Conservation (phyloP, 1,140 invertebrate species). For the Caligus rogercresseyi region DNA sequence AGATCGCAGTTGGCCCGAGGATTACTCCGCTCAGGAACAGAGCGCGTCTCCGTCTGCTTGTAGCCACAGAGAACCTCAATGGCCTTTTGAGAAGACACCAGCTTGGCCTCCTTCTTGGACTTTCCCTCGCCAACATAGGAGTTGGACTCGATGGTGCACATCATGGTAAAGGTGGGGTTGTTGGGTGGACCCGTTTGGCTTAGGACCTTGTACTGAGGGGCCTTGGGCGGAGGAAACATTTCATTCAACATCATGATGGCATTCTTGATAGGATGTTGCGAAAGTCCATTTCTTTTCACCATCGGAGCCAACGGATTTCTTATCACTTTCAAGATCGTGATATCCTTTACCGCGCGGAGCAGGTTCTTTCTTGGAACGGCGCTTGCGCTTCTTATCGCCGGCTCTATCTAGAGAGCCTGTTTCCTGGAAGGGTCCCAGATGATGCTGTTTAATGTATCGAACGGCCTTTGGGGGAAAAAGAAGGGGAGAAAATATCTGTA, state of each 20-base stretch:
- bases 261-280: slow-evolving; percentile 13
- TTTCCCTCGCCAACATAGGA: slow-evolving; percentile 15
- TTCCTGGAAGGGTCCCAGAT: background rate
- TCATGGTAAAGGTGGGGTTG: slow-evolving; percentile 18
- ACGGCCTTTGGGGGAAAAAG: background rate
- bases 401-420: background rate
- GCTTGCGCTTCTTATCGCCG: background rate
- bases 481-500: too few relatives aligned
- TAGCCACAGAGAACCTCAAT: slow-evolving; percentile 8
- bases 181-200: slow-evolving; percentile 16
- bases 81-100: slow-evolving; percentile 11
- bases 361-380: background rate
- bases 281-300: background rate
- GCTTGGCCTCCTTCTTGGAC: slow-evolving; percentile 18
- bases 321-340: background rate
- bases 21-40: slow-evolving; percentile 9
- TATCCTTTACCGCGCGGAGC: background rate
- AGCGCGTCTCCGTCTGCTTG: background rate
- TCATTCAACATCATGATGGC: slow-evolving; percentile 19
- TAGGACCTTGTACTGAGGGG: slow-evolving; percentile 14
- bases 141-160: slow-evolving; percentile 9
- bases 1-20: slow-evolving; percentile 15
- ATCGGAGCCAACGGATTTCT: too few relatives aligned
- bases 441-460: background rate
- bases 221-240: slow-evolving; percentile 17